Conservation (phyloP, 2,888 invertebrate genomes). For the Labia minor region DNA sequence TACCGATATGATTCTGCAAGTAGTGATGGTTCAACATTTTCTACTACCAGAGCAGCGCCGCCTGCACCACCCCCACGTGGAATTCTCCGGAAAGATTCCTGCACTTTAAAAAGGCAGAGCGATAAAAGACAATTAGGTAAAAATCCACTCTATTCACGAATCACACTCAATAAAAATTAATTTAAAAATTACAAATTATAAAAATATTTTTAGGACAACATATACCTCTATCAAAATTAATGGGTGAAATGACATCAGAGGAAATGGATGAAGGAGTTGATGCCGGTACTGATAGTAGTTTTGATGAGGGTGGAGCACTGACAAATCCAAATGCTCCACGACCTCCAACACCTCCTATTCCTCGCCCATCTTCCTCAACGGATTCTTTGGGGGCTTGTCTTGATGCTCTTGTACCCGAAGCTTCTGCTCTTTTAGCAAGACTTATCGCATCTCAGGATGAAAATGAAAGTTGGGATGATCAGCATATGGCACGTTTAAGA, state of each 20-base stretch:
- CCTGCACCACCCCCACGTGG: constrained; percentile 64
- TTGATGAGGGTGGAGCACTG: constrained; percentile 21
- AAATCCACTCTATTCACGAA: not conserved
- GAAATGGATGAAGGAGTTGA: constrained; percentile 31
- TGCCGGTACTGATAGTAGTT: constrained; percentile 26
- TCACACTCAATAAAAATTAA: too few species aligned
- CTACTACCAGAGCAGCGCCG: constrained; percentile 40
- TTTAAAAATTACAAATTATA: too few species aligned
- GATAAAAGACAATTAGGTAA: not conserved
- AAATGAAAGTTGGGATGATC: constrained; percentile 55
- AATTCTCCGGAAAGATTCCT: constrained; percentile 54
- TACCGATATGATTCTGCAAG: constrained; percentile 71
- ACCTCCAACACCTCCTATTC: constrained; percentile 25
- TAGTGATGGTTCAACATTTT: constrained; percentile 23
- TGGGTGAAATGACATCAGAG: constrained; percentile 26
- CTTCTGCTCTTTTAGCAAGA: not conserved
- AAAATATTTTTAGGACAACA: too few species aligned
- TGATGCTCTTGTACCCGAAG: not conserved
- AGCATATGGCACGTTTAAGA: constrained; percentile 53
- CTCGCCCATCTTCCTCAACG: not conserved
- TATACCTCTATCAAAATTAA: not conserved
- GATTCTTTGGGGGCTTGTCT: not conserved
- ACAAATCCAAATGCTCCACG: constrained; percentile 15
- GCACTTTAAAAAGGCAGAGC: constrained; percentile 39
- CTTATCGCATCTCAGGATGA: constrained; percentile 33